These are phyloP conservation scores for Cynocephalus volans DNA, from an alignment of 2,113 vertebrate species.

Conservation along the genomic window DNA sequence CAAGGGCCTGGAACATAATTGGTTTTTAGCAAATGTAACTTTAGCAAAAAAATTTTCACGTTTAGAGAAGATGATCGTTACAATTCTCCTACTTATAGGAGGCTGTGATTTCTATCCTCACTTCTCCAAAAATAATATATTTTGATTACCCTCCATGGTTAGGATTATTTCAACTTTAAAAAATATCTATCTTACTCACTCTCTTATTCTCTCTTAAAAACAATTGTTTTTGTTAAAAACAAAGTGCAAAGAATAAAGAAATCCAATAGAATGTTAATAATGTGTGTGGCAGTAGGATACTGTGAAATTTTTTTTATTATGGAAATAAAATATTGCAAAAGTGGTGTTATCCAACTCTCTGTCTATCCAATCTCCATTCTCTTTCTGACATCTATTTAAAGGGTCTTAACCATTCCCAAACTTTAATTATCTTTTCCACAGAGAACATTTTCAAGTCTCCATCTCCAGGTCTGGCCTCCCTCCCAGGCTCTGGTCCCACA, in stretches of 20 bases:
- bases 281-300: background rate
- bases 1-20: background rate
- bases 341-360: constrained; percentile 21
- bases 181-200: background rate
- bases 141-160: background rate
- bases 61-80: background rate
- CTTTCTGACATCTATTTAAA: constrained; percentile 45
- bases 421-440: constrained; percentile 66
- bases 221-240: constrained; percentile 33
- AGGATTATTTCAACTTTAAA: background rate
- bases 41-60: background rate
- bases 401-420: constrained; percentile 23
- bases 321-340: constrained; percentile 45
- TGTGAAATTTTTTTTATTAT: background rate
- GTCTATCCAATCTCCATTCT: constrained; percentile 5
- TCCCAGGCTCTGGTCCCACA: constrained; percentile 41
- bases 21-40: background rate
- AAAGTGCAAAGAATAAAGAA: constrained; percentile 40
- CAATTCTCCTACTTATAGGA: background rate
- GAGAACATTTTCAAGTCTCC: constrained; percentile 71
- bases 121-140: background rate
- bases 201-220: constrained; percentile 41
- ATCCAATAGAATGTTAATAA: constrained; percentile 15
- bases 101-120: constrained; percentile 9
- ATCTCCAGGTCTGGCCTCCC: constrained; percentile 44